These are phyloP conservation scores for Urosaurus nigricauda DNA, from an alignment of 2,797 vertebrate genomes.

Conservation along the genomic window DNA sequence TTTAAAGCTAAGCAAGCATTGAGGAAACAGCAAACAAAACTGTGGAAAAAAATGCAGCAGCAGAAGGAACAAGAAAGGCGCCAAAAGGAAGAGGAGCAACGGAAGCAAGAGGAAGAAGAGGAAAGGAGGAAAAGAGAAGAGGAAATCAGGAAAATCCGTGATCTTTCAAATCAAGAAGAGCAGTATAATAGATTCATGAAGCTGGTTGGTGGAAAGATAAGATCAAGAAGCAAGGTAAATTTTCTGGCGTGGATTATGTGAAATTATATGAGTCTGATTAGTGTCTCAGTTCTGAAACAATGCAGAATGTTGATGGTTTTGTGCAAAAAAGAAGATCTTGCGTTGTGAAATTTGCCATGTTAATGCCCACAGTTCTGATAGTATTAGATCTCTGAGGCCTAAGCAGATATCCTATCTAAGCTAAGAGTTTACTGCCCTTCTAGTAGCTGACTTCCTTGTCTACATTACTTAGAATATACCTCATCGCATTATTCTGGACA, in stretches of 20 bases:
- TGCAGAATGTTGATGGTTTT: not conserved
- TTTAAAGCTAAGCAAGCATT: slow-evolving; percentile 86
- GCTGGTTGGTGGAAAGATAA: slow-evolving; percentile 90
- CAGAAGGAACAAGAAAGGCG: slow-evolving; percentile 84
- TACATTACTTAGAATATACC: not conserved
- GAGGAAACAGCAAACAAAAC: slow-evolving; percentile 91
- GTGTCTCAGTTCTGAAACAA: fast-evolving
- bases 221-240: slow-evolving; percentile 87
- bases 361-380: too few species aligned
- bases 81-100: slow-evolving; percentile 86
- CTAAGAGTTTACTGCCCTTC: not conserved
- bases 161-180: slow-evolving; percentile 97
- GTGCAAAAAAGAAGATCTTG: not conserved
- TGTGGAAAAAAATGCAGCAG: slow-evolving; percentile 90
- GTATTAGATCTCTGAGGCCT: not conserved
- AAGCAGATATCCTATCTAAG: not conserved
- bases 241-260: fast-evolving
- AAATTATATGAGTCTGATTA: not conserved
- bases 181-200: slow-evolving; percentile 99
- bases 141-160: slow-evolving; percentile 94
- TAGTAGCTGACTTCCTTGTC: too few species aligned
- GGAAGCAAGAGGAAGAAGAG: slow-evolving; percentile 89
- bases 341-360: slow-evolving; percentile 2
- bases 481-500: too few species aligned
- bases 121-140: slow-evolving; percentile 94